Evolutionary conservation across 1,140 invertebrate species (phyloP).

Genomic region (Trichoplusia ni): DNA sequence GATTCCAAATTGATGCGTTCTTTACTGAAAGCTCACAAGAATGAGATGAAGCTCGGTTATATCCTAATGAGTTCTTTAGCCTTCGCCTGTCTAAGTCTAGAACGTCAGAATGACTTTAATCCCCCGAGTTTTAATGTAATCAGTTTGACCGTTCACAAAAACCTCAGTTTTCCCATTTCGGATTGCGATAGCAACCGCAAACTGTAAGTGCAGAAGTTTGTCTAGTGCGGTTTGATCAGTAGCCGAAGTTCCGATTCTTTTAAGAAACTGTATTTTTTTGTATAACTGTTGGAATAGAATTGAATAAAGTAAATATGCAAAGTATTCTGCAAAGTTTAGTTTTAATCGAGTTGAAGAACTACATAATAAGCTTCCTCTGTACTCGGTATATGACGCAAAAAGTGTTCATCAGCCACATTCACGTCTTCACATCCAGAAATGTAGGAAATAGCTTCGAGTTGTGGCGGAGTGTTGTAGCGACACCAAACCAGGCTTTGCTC

Average conservation of each 20-base stretch:
- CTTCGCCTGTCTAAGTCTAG: not conserved
- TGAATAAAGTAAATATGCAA: too few species aligned
- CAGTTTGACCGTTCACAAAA: conserved; percentile 28
- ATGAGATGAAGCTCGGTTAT: not conserved
- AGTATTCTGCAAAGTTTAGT: too few species aligned
- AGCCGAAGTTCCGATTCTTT: not conserved
- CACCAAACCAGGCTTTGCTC: too few species aligned
- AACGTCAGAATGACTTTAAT: not conserved
- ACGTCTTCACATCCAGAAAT: too few species aligned
- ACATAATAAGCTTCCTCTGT: too few species aligned
- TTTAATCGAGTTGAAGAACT: too few species aligned
- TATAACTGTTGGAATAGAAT: too few species aligned
- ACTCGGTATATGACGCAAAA: too few species aligned
- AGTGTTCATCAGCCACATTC: too few species aligned
- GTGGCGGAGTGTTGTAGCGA: too few species aligned
- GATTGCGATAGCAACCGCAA: conserved; percentile 40
- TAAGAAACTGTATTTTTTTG: not conserved
- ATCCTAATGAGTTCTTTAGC: conserved; percentile 6
- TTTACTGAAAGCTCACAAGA: not conserved
- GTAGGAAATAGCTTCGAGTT: too few species aligned
- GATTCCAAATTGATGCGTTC: not conserved
- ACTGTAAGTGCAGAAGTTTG: conserved; percentile 20
- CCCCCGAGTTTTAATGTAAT: conserved; percentile 14
- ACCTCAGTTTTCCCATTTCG: conserved; percentile 26
- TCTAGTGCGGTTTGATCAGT: not conserved